A percentile compares a stretch with the other conserved stretches of the same genome.
Conservation (phyloP, 2,888 invertebrate species). For the Psococerastis gibbosa region DNA sequence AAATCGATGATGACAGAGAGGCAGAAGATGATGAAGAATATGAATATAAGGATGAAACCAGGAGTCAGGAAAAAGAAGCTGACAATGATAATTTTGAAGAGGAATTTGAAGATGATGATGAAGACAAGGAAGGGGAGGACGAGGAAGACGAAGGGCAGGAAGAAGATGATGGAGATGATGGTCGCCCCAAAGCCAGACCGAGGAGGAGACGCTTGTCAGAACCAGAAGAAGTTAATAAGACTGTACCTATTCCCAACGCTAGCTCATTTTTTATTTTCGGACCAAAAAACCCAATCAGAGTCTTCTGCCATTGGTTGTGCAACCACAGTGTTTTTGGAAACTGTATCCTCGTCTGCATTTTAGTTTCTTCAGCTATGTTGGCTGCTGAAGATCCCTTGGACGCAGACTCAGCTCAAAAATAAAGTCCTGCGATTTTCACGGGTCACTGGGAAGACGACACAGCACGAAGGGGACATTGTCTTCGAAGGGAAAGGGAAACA, state of each 20-base stretch:
- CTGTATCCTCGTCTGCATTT: slow-evolving; percentile 88
- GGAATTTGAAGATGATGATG: slow-evolving; percentile 44
- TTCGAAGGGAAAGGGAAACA: too few relatives aligned
- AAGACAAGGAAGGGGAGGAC: slow-evolving; percentile 19
- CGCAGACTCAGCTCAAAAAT: slow-evolving; percentile 59
- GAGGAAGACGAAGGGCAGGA: slow-evolving; percentile 16
- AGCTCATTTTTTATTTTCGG: slow-evolving; percentile 94
- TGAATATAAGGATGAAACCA: slow-evolving; percentile 22
- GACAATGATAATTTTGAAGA: slow-evolving; percentile 37
- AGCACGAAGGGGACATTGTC: too few relatives aligned
- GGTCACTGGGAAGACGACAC: too few relatives aligned
- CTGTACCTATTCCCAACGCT: slow-evolving; percentile 81
- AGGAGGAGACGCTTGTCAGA: slow-evolving; percentile 83
- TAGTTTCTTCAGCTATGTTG: slow-evolving; percentile 95
- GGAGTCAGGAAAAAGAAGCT: slow-evolving; percentile 48
- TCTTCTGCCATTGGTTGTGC: slow-evolving; percentile 90
- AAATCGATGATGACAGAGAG: slow-evolving; percentile 18
- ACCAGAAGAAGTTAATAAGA: slow-evolving; percentile 62
- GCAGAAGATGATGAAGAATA: slow-evolving; percentile 18
- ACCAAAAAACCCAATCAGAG: slow-evolving; percentile 86
- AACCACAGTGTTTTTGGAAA: slow-evolving; percentile 93
- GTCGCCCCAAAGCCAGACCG: slow-evolving; percentile 49
- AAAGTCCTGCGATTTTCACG: too few relatives aligned
- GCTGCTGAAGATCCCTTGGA: slow-evolving; percentile 93
- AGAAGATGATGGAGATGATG: slow-evolving; percentile 26